A percentile compares a stretch with the other conserved stretches of the same genome.
These are phyloP conservation scores for Dreissena polymorpha DNA, from an alignment of 1,140 invertebrate genomes.

Conservation along the genomic window DNA sequence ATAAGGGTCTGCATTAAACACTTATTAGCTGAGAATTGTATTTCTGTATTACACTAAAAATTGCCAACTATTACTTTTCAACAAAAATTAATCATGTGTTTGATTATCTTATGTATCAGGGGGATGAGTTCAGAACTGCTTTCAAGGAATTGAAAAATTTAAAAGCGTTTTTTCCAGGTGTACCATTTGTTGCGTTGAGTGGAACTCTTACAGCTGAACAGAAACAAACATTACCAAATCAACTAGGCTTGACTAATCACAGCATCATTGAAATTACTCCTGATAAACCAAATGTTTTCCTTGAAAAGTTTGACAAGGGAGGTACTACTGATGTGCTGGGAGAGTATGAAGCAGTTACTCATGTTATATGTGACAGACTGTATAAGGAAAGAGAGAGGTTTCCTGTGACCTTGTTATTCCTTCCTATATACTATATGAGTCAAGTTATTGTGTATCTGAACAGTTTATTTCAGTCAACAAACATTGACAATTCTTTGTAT, in stretches of 20 bases:
- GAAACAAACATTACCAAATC: conserved; percentile 11
- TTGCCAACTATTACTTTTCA: too few species aligned
- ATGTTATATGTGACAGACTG: conserved; percentile 9
- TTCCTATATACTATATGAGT: conserved; percentile 23
- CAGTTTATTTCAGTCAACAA: conserved; percentile 11
- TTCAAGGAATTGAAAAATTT: conserved; percentile 12
- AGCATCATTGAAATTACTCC: conserved; percentile 10
- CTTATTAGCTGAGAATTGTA: too few species aligned
- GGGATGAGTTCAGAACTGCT: conserved; percentile 14
- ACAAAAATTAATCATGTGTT: too few species aligned
- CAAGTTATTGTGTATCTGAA: conserved; percentile 16
- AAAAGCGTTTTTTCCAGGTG: conserved; percentile 29
- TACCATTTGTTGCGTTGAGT: conserved; percentile 13
- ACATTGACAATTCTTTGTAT: conserved; percentile 10
- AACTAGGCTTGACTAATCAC: conserved; percentile 3
- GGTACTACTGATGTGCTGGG: neutral
- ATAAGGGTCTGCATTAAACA: too few species aligned
- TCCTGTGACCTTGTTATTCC: conserved; percentile 17
- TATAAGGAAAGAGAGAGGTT: conserved; percentile 16
- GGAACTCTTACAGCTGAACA: conserved; percentile 11
- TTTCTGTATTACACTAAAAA: too few species aligned
- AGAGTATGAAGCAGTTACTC: neutral
- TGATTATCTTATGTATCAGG: neutral
- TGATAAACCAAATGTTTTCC: conserved; percentile 18
- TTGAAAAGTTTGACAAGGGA: conserved; percentile 20